Conservation (phyloP, 2,888 invertebrate species). For the Protophormia terraenovae region DNA sequence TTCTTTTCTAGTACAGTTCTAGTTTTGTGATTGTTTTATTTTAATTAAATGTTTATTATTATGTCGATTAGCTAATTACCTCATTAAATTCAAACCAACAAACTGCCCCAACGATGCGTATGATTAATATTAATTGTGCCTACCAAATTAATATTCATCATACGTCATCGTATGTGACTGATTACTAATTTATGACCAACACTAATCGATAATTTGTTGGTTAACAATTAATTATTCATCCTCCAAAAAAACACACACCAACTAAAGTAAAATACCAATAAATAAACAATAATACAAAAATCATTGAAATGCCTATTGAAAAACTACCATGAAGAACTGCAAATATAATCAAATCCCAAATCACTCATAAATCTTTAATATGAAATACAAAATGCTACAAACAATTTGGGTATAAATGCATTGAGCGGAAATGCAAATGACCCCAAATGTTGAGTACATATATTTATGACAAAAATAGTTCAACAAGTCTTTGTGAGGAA, state of each 20-base stretch:
- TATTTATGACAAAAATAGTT: slow-evolving; percentile 15
- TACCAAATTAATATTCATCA: slow-evolving; percentile 19
- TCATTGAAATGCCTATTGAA: background rate
- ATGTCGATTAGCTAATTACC: too few species aligned
- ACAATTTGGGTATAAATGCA: slow-evolving; percentile 30
- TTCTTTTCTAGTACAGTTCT: too few species aligned
- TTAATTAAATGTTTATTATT: too few species aligned
- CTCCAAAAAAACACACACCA: slow-evolving; percentile 28
- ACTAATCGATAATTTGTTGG: background rate
- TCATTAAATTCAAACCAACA: too few species aligned
- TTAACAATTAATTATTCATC: slow-evolving; percentile 65
- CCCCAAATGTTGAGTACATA: background rate
- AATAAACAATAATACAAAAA: background rate
- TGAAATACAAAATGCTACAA: slow-evolving; percentile 13
- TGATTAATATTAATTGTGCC: background rate
- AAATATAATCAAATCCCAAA: background rate
- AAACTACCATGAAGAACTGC: slow-evolving; percentile 9
- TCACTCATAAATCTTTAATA: slow-evolving; percentile 38
- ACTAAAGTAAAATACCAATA: too few species aligned
- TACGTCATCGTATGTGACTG: background rate
- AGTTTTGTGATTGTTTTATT: too few species aligned
- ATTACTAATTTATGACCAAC: background rate
- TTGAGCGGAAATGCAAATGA: slow-evolving; percentile 40
- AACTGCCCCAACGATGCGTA: background rate
- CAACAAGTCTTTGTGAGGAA: too few species aligned